A percentile compares a stretch with the other conserved stretches of the same genome.
phyloP scores from a whole-genome alignment of 1,140 invertebrate genomes.

The Micrasema minimum region DNA sequence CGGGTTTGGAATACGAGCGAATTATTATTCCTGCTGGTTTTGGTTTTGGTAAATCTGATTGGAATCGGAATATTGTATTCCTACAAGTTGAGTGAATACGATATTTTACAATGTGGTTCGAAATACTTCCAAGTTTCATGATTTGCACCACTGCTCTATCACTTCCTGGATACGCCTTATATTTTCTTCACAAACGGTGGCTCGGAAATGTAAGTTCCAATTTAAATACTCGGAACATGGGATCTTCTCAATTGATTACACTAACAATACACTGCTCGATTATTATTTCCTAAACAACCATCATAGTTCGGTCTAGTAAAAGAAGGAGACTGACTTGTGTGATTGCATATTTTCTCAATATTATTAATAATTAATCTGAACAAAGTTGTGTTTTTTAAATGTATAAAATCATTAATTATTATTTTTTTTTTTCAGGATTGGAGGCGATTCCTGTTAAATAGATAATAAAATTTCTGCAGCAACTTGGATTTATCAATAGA shows the following conservation, averaged over 20 bases:
- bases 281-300: too few relatives aligned
- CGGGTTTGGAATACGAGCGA: not conserved
- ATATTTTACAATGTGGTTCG: constrained; percentile 70
- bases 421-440: constrained; percentile 69
- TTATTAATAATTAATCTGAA: too few relatives aligned
- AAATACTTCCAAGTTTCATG: constrained; percentile 70
- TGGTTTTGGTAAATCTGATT: constrained; percentile 1
- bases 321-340: too few relatives aligned
- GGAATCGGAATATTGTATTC: not conserved
- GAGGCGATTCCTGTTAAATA: constrained; percentile 66
- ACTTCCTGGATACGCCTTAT: constrained; percentile 68
- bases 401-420: not conserved
- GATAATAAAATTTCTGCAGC: not conserved
- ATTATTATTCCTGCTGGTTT: not conserved
- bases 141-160: constrained; percentile 68
- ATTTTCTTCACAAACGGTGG: constrained; percentile 69
- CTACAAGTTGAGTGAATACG: constrained; percentile 6
- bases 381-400: too few relatives aligned
- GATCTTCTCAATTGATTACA: not conserved
- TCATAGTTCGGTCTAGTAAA: too few relatives aligned
- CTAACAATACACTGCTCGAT: too few relatives aligned
- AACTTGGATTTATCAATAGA: too few relatives aligned
- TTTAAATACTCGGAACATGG: not conserved
- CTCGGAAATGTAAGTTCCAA: constrained; percentile 67
- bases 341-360: too few relatives aligned